Percentiles rank a stretch among this genome's conserved stretches.
phyloP scores from a whole-genome alignment of 2,797 vertebrate species.

The Echeneis naucrates region DNA sequence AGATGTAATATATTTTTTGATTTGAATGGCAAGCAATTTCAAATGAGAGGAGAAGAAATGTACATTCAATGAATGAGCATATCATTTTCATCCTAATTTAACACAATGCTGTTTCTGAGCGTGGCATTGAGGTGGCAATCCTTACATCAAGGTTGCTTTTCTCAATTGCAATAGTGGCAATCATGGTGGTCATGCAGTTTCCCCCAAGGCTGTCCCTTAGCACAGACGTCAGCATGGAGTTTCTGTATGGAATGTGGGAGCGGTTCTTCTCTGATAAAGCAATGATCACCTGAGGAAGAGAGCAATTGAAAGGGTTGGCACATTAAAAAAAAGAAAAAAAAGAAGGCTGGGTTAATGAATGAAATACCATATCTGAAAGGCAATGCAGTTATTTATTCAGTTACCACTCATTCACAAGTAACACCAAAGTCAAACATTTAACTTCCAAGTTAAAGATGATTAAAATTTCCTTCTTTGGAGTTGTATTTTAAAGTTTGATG shows the following conservation, averaged over 20 bases:
- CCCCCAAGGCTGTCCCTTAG: conserved; percentile 96
- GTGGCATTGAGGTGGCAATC: background rate
- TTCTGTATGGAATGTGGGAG: conserved; percentile 95
- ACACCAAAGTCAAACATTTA: conserved; percentile 6
- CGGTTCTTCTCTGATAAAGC: conserved; percentile 95
- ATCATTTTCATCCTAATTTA: background rate
- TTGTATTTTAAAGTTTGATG: background rate
- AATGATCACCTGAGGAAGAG: conserved; percentile 90
- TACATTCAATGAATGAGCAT: background rate
- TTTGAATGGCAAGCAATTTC: background rate
- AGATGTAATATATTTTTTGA: background rate
- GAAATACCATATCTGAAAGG: background rate
- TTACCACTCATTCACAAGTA: background rate
- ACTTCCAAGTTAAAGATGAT: too few relatives aligned
- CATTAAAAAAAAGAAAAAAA: conserved; percentile 1
- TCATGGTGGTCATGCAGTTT: conserved; percentile 98
- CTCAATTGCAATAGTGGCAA: conserved; percentile 92
- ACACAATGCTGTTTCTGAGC: background rate
- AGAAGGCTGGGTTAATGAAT: background rate
- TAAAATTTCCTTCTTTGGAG: background rate
- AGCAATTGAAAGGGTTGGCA: background rate
- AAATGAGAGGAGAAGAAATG: background rate
- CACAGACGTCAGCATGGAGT: conserved; percentile 98
- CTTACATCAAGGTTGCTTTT: conserved; percentile 91
- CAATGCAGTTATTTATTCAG: background rate